Base-by-base conservation (phyloP, 2,797 vertebrate genomes). In the Manis javanica region DNA sequence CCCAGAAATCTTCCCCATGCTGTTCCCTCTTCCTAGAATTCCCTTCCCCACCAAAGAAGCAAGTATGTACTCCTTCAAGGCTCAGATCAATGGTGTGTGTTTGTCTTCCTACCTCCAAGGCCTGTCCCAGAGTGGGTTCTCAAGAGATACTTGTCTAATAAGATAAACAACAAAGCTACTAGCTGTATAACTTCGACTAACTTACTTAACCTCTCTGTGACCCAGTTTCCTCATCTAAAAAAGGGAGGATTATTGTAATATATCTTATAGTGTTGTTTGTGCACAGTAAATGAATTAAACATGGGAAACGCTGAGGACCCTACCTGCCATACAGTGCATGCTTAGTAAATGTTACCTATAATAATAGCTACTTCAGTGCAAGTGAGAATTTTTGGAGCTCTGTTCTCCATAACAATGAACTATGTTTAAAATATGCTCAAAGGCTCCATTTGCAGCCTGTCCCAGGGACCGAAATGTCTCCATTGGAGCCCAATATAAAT, bases 181-280 rank as follows among this genome's bases (percentile, higher is more conserved):
- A 82, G 24, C 53, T 71, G 24, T 84, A 75, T 90, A 59, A 94
- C 39, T 42, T 90, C 51, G 24, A 59, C 12, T 11, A 78, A 66
- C 31, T 57, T 64, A n/a, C n/a, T 94, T 74, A 71, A 87, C 46
- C 74, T 87, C 78, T 87, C 91, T 78, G 51, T 34, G 69, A n/a
- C 39, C 72, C 64, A 15, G 26, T 61, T 85, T 87, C 21, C 51
- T 51, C 42, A 90, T 42, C 77, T 91, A n/a, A 72, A 71, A 77
- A 34, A 29, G 18, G 24, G 39, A 46, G 2, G 42, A 37, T 15
- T 49, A 75, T 23, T 11, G 9, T 29, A 59, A 74, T 24, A 37
- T 49, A 39, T 10, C 2, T n/a, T 39, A 18, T 5, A 31, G 29
- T 31, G 51, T 39, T 46, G 31, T 69, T 7, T 68, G 26, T 78